Base-by-base conservation (phyloP, 2,888 invertebrate species). In the Ennomos erosarius region DNA sequence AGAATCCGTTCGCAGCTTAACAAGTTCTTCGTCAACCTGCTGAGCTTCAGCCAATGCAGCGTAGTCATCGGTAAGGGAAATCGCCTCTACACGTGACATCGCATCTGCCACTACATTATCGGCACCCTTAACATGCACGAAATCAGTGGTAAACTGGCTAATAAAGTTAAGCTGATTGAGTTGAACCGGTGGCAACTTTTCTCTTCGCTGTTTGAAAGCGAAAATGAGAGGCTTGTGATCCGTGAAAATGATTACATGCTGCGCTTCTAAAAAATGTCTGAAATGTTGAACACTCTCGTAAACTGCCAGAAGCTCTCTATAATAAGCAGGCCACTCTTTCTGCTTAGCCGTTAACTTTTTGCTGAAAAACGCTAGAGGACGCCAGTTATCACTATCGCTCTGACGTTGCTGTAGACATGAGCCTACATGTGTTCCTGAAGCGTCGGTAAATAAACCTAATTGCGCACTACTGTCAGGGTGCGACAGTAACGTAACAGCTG, bases 361-460 rank as follows among this genome's bases (percentile, higher is more conserved):
- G 0, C 59, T 62, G 48, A 54, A 64, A 9, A 58, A 62, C 0
- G 57, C 59, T 1, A 67, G 40, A n/a, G 61, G 62, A 16, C 51
- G 51, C 62, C 65, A 65, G 3, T 1, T 12, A 9, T 54, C 11
- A 4, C 48, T 44, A 3, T 47, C 38, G 10, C 38, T 43, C 63
- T 16, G 16, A 16, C 16, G 16, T 16, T 85, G 83, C 42, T 87
- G 79, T 8, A 87, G 47, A 0, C 73, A 76, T 1, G 78, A 81
- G 1, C 85, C 86, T 5, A 84, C 69, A 1, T 75, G 5, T 40
- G 51, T 38, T 83, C 16, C 76, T 0, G 84, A 86, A 4, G 85
- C 85, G 59, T 87, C 84, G 0, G 71, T 72, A 1, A 75, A 64
- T 0, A 85, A 10, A 11, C 34, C 3, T 9, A 45, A 11, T 45